Evolutionary conservation across 2,113 vertebrate genomes (phyloP), one percentile per base, ranked within the genome.

Genomic region (Thinocorus orbignyianus): DNA sequence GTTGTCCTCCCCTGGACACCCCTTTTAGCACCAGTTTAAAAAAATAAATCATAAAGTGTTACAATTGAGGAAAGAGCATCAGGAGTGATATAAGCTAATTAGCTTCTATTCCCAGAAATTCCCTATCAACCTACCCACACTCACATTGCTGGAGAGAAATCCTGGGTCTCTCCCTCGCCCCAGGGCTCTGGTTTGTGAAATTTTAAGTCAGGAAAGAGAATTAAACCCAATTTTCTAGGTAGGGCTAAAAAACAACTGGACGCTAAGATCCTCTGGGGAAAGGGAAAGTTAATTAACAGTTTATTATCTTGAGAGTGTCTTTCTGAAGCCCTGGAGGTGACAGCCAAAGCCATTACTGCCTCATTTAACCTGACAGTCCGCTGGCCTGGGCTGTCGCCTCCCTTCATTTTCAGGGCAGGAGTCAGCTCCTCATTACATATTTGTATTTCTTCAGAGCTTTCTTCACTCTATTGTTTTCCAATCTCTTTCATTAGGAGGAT

Each of bases 221-320:
- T 68, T 48, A 24, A 94, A 68, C 28, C 9, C 1, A 0, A 26
- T 54, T 68, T 81, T 52, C 49, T 41, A 11, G 26, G 25, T 20
- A 52, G 44, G 22, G 31, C 54, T 69, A 10, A 73, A 73, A 87
- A 77, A 1, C 78, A 74, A 41, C 41, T 20, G 81, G 81, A 20
- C 4, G 1, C 26, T 16, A 28, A 57, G 41, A 15, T 39, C 33
- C 66, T 62, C 37, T 58, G 70, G 74, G 82, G 70, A 90, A 85
- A 76, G 46, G 44, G 35, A 48, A 93, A 88, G 95, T 92, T 94
- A 88, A 95, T 95, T 91, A 90, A 31, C 55, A 85, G 66, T 48
- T 44, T 58, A 72, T 88, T 94, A 76, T 33, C 74, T 25, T 12
- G 41, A 58, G n/a, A 84, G 48, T 30, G 42, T 31, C 78, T 51